A percentile compares a stretch with the other conserved stretches of the same genome.
phyloP scores from a whole-genome alignment of 2,888 invertebrate genomes.

The Sussaba pulchella region DNA sequence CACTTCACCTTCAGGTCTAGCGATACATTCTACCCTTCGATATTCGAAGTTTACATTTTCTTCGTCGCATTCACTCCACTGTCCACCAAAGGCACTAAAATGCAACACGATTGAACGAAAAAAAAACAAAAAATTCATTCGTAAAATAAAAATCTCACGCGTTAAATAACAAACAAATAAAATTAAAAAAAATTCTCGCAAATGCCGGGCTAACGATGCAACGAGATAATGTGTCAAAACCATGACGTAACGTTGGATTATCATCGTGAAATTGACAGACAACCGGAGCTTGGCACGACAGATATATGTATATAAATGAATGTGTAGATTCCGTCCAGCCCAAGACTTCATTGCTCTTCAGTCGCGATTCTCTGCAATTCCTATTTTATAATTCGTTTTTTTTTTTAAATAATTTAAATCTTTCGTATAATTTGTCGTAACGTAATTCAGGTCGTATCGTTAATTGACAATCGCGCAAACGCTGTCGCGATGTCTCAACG shows the following conservation, averaged over 20 bases:
- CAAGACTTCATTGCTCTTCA: conserved; percentile 75
- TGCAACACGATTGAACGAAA: too few species aligned
- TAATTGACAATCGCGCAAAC: conserved; percentile 56
- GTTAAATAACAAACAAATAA: too few species aligned
- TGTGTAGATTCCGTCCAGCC: conserved; percentile 84
- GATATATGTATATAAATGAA: conserved; percentile 83
- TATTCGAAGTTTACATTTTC: too few species aligned
- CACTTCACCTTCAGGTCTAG: too few species aligned
- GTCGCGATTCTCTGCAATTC: conserved; percentile 49
- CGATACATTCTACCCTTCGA: too few species aligned
- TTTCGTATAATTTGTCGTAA: conserved; percentile 30
- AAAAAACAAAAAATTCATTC: too few species aligned
- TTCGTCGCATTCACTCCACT: too few species aligned
- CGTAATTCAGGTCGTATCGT: conserved; percentile 48
- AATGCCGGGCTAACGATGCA: too few species aligned
- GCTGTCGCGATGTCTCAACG: conserved; percentile 41
- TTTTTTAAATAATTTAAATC: conserved; percentile 4
- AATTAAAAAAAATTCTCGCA: too few species aligned
- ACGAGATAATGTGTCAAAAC: not conserved
- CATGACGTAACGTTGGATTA: not conserved
- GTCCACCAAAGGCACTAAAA: too few species aligned
- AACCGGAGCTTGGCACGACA: conserved; percentile 82
- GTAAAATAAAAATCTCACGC: too few species aligned
- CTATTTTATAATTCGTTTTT: conserved; percentile 39
- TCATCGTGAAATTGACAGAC: conserved; percentile 70